Percentiles rank a stretch among this genome's conserved stretches.
Conservation (phyloP, 2,113 vertebrate species). For the Erythrolamprus reginae region DNA sequence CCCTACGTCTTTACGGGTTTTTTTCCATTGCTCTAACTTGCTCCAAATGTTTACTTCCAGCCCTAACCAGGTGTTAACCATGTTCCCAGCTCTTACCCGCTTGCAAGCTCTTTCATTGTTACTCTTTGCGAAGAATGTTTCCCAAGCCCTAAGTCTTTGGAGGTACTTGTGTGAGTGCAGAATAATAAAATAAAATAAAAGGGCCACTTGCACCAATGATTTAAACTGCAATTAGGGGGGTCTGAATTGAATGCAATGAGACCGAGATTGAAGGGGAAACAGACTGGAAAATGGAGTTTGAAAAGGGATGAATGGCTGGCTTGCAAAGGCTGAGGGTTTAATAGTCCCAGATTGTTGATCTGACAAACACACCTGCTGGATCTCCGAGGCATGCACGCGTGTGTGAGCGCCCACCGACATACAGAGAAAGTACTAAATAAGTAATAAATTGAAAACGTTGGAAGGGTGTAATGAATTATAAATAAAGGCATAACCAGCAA, state of each 20-base stretch:
- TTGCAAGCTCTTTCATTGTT: too few species aligned
- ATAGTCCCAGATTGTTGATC: neutral
- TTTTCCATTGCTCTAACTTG: too few species aligned
- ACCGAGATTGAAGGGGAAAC: neutral
- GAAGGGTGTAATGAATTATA: neutral
- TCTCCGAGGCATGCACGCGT: neutral
- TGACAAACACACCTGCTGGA: neutral
- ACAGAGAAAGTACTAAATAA: neutral
- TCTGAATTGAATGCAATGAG: neutral
- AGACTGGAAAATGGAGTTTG: neutral
- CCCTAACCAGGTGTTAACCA: too few species aligned
- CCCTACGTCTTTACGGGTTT: too few species aligned
- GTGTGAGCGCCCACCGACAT: neutral
- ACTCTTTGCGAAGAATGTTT: too few species aligned
- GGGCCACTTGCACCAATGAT: neutral
- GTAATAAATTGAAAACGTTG: neutral
- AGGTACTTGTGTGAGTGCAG: neutral
- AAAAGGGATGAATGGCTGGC: neutral
- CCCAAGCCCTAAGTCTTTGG: too few species aligned
- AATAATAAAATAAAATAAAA: neutral
- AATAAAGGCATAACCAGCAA: neutral
- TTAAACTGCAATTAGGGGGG: neutral
- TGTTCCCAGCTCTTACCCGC: too few species aligned
- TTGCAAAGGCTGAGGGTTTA: neutral
- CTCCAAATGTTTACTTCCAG: too few species aligned